Base-by-base conservation (phyloP, 2,888 invertebrate genomes). In the Xylocampa areola region DNA sequence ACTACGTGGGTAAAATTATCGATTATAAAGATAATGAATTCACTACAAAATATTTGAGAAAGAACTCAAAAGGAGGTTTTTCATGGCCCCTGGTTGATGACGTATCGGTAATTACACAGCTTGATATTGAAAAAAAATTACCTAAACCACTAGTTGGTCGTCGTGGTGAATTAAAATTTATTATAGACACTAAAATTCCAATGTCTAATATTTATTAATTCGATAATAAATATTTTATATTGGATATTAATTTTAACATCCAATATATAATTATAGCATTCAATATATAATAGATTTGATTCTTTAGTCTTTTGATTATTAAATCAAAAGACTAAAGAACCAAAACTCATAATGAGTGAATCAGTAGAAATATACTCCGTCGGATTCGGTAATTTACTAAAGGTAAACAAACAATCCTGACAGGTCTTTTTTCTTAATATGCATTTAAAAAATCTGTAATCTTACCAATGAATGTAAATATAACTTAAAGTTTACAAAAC, bases 11-110 rank as follows among this genome's bases (percentile, higher is more conserved):
- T 33, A 33, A 33, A 33, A 35, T 35, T 19, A 35, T 35, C n/a
- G 35, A 35, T n/a, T 35, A n/a, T 35, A 17, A 8, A 35, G 35
- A 35, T 35, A 35, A 35, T n/a, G 19, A 35, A 35, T 35, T 35
- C n/a, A 35, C 19, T 4, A n/a, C 35, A 5, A 35, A 35, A 35
- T 35, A 35, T 19, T 35, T 35, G 35, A 35, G 33, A 17, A 33
- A 33, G 7, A 33, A 33, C 2, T 33, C 33, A 33, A 33, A 16
- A 33, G 16, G 33, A 13, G 16, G 7, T 33, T 33, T 33, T 33
- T 16, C 16, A 17, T 33, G 33, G 33, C 33, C 33, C 17, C 33
- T 33, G 7, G 33, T 33, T 10, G 33, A 33, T 19, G 19, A 19
- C 19, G 5, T 19, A 19, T 19, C 19, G 5, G 19, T 33, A 7